Conservation (phyloP, 2,113 vertebrate genomes). For the Gallinago undulata region DNA sequence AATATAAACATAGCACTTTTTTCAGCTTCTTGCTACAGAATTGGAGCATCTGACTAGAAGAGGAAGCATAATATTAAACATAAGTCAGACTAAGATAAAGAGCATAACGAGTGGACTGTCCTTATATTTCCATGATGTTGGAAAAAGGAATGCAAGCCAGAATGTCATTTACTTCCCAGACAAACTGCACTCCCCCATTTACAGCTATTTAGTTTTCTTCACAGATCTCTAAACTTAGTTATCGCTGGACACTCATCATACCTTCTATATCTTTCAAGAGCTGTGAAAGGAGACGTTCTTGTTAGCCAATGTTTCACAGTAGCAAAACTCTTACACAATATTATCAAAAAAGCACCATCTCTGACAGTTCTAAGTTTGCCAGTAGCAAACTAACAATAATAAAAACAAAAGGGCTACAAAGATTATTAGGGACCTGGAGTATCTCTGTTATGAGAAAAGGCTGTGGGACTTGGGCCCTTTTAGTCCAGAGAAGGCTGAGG, state of each 20-base stretch:
- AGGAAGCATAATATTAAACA: background rate
- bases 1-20: background rate
- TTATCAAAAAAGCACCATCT: background rate
- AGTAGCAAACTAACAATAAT: background rate
- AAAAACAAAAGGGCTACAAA: background rate
- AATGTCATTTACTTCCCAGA: background rate
- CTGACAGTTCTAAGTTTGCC: background rate
- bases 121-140: background rate
- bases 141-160: background rate
- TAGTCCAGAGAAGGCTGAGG: too few species aligned
- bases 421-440: too few species aligned
- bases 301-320: background rate
- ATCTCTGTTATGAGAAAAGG: too few species aligned
- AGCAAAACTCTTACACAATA: background rate
- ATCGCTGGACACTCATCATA: background rate
- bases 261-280: background rate
- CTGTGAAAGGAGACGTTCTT: background rate
- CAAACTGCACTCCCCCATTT: background rate
- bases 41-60: background rate
- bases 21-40: background rate
- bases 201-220: background rate
- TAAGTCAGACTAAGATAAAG: background rate
- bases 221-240: background rate
- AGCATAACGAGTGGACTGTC: background rate
- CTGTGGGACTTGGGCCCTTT: too few species aligned